A percentile compares a stretch with the other conserved stretches of the same genome.
These are phyloP conservation scores for Eurytoma californica DNA, from an alignment of 2,888 invertebrate genomes.

Conservation along the genomic window DNA sequence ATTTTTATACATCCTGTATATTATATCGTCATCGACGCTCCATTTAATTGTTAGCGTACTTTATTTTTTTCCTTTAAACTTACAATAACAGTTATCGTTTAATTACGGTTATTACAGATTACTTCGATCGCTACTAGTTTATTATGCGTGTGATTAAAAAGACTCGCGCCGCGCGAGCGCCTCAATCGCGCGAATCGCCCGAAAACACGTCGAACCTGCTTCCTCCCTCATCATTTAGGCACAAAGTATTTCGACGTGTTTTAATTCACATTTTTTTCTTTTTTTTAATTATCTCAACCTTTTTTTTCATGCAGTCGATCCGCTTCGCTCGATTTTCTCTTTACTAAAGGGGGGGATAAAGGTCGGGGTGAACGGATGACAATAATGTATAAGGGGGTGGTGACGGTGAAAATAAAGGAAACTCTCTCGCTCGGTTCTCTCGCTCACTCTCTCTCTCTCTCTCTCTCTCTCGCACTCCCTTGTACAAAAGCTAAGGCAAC, in stretches of 20 bases:
- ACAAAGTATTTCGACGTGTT: conserved; percentile 43
- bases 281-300: neutral
- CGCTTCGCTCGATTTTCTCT: neutral
- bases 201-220: conserved; percentile 34
- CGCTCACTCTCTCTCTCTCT: conserved; percentile 50
- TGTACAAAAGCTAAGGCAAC: conserved; percentile 72
- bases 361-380: neutral
- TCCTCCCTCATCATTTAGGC: conserved; percentile 40
- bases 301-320: conserved; percentile 3
- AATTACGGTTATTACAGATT: neutral
- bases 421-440: conserved; percentile 22
- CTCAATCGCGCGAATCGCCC: conserved; percentile 24
- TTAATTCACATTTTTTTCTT: neutral
- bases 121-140: conserved; percentile 26
- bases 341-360: conserved; percentile 6
- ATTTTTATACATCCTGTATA: neutral
- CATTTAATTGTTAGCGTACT: conserved; percentile 17
- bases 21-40: neutral
- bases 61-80: conserved; percentile 17
- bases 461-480: conserved; percentile 56
- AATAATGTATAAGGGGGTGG: neutral
- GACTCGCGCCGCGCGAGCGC: conserved; percentile 35
- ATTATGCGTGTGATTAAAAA: conserved; percentile 41
- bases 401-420: neutral
- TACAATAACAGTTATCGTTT: conserved; percentile 40